Evolutionary conservation across 2,113 vertebrate species (phyloP), one percentile per base, ranked within the genome.

Genomic region (Pontoporia blainvillei): DNA sequence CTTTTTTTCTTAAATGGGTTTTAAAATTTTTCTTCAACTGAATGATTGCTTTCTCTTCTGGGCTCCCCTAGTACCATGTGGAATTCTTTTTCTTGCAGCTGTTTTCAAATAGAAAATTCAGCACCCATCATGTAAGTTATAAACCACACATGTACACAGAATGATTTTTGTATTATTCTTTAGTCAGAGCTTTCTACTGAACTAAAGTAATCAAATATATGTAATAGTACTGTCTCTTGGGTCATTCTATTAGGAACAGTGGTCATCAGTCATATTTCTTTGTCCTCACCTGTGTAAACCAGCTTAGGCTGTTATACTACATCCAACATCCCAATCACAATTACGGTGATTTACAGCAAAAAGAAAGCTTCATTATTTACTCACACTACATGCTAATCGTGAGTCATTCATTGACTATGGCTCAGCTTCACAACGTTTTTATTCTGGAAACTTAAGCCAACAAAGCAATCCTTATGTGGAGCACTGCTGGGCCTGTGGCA

Each of bases 41-140:
- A 78, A 95, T 94, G 79, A 97, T 94, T 98, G 67, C 41, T 4
- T 82, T 91, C 18, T 84, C 52, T 97, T 96, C 11, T 82, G 96
- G 76, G 61, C 27, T 61, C 0, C 36, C 71, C 86, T 49, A 41
- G 82, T 94, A 49, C 95, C 96, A 76, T 31, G 86, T 54, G 59
- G 41, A 69, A 97, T 91, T 95, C 79, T 71, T 95, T 96, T 92
- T 66, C 46, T 79, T 93, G 25, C 66, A 83, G 82, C 72, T 96
- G 61, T 92, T 96, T 61, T 94, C 59, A 87, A 67, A 88, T 93
- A 95, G 31, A 82, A 94, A 96, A 95, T 90, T 86, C 67, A 93
- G 18, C 14, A 4, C 52, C 36, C 25, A 71, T 95, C 76, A 67
- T 25, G 82, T 89, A 81, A 29, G 31, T 92, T 90, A 86, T 72